Conservation (phyloP, 2,113 vertebrate species). For the Suncus etruscus region DNA sequence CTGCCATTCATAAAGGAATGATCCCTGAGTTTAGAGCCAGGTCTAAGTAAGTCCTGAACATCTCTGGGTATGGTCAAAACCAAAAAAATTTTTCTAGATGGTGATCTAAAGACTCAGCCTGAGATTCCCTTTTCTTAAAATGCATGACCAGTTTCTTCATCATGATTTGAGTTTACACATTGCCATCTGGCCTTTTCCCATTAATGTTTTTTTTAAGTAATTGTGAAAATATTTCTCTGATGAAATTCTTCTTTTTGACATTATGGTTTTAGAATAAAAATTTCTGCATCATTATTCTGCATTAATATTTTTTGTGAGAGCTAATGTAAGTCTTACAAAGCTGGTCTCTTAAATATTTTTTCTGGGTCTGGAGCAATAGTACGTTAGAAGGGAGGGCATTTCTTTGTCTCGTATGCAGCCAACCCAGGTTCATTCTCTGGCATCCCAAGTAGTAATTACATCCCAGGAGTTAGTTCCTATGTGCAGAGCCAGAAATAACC, state of each 20-base stretch:
- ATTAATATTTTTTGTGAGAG: background rate
- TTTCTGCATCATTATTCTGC: background rate
- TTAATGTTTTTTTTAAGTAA: background rate
- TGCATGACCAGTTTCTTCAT: background rate
- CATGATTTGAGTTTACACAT: background rate
- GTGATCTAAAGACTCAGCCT: background rate
- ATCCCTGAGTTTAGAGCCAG: too few relatives aligned
- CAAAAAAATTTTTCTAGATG: background rate
- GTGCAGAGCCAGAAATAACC: too few relatives aligned
- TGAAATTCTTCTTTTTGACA: slow-evolving; percentile 2
- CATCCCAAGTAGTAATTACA: too few relatives aligned
- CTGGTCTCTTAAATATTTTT: background rate
- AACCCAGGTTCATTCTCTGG: too few relatives aligned
- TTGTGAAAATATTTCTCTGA: slow-evolving; percentile 5
- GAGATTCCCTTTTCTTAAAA: background rate
- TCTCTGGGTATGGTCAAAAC: too few relatives aligned
- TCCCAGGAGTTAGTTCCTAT: too few relatives aligned
- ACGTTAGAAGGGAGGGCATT: too few relatives aligned
- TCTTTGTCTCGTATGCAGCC: too few relatives aligned
- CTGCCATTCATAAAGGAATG: too few relatives aligned
- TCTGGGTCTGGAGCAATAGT: too few relatives aligned
- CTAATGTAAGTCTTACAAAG: background rate
- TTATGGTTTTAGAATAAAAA: background rate
- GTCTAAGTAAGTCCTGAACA: too few relatives aligned
- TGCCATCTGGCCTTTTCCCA: background rate